phyloP scores from a whole-genome alignment of 2,888 invertebrate genomes.

The Mantis religiosa region DNA sequence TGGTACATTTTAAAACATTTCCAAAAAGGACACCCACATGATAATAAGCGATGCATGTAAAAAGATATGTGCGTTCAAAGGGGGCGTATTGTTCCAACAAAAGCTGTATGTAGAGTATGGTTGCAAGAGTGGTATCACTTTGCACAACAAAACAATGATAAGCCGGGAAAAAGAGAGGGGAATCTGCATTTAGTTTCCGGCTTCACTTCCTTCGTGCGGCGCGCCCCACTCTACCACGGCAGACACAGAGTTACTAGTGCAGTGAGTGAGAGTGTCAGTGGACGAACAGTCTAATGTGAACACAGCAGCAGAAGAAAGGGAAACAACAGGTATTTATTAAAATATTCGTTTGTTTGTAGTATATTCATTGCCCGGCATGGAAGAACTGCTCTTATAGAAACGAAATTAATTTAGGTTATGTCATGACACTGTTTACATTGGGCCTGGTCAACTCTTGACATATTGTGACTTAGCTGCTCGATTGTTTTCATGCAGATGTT shows the following conservation, averaged over 20 bases:
- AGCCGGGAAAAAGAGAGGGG: background rate
- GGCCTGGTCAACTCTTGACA: no score
- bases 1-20: no score
- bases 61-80: background rate
- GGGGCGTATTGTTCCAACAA: background rate
- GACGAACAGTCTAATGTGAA: background rate
- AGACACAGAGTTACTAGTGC: background rate
- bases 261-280: background rate
- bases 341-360: background rate
- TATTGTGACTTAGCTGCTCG: no score
- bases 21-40: background rate
- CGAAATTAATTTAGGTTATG: background rate
- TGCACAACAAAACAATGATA: background rate
- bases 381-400: background rate
- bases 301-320: no score
- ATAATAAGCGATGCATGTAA: background rate
- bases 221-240: background rate
- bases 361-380: background rate
- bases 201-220: background rate
- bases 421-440: background rate
- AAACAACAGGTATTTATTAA: background rate
- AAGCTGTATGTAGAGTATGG: background rate
- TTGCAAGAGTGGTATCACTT: background rate
- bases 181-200: conserved; percentile 5
- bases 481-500: no score